Conservation (phyloP, 2,797 vertebrate genomes). For the Dallia pectoralis region DNA sequence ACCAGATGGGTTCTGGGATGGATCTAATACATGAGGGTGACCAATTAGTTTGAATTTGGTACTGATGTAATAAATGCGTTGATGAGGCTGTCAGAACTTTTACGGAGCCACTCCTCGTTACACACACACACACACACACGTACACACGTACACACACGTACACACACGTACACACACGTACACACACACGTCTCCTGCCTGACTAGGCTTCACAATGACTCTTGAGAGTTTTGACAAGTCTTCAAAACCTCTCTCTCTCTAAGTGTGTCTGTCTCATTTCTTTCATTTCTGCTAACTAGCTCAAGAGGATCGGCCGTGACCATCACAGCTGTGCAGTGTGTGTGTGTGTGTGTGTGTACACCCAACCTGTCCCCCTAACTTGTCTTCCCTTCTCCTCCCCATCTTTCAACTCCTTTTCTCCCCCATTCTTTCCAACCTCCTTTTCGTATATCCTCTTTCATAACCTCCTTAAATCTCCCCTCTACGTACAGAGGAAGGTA, state of each 20-base stretch:
- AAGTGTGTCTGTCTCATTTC: background rate
- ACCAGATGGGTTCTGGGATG: too few relatives aligned
- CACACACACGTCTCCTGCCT: background rate
- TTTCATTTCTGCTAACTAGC: too few relatives aligned
- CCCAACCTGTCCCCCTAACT: background rate
- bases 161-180: constrained; percentile 10
- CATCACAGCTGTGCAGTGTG: background rate
- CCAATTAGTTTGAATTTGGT: background rate
- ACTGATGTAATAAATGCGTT: background rate
- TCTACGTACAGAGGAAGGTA: too few relatives aligned
- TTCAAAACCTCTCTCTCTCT: background rate
- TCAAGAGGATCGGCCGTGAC: too few relatives aligned
- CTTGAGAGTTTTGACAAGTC: too few relatives aligned
- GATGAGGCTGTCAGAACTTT: background rate
- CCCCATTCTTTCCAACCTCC: background rate
- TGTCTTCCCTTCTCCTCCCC: background rate
- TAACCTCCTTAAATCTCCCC: background rate
- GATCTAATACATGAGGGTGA: too few relatives aligned
- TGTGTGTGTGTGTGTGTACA: background rate
- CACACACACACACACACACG: constrained; percentile 5
- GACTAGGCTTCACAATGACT: too few relatives aligned
- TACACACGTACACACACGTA: constrained; percentile 1
- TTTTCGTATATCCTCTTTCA: background rate
- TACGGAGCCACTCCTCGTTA: background rate
- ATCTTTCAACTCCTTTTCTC: background rate